phyloP scores from a whole-genome alignment of 1,140 invertebrate genomes.

The Oryctes rhinoceros region DNA sequence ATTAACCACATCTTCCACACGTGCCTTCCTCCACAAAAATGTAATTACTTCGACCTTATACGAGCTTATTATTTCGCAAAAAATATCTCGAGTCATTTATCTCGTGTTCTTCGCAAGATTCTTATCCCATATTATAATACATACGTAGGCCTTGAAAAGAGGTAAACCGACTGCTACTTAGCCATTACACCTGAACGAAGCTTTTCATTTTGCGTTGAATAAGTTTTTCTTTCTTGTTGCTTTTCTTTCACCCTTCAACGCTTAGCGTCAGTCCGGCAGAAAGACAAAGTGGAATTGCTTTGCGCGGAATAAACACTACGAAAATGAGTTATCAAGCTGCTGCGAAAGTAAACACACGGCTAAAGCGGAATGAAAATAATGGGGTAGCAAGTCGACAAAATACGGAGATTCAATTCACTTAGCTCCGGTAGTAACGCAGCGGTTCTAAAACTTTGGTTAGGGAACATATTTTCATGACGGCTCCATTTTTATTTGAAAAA shows the following conservation, averaged over 20 bases:
- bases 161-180: background rate
- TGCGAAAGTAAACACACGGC: constrained; percentile 15
- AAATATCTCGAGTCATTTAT: too few species aligned
- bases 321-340: constrained; percentile 37
- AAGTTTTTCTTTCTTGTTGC: background rate
- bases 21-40: too few species aligned
- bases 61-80: too few species aligned
- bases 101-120: too few species aligned
- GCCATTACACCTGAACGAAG: background rate
- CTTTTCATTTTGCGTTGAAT: constrained; percentile 22
- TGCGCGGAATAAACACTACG: constrained; percentile 38
- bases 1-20: background rate
- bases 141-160: background rate
- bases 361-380: constrained; percentile 32
- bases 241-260: background rate
- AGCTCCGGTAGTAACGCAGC: background rate
- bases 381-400: constrained; percentile 31
- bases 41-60: too few species aligned
- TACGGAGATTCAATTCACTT: constrained; percentile 34
- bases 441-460: background rate
- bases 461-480: background rate
- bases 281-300: constrained; percentile 24
- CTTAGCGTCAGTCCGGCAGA: background rate
- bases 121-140: too few species aligned
- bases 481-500: background rate